Conservation (phyloP, 2,797 vertebrate species). For the Microctenopoma stevenorrisi region DNA sequence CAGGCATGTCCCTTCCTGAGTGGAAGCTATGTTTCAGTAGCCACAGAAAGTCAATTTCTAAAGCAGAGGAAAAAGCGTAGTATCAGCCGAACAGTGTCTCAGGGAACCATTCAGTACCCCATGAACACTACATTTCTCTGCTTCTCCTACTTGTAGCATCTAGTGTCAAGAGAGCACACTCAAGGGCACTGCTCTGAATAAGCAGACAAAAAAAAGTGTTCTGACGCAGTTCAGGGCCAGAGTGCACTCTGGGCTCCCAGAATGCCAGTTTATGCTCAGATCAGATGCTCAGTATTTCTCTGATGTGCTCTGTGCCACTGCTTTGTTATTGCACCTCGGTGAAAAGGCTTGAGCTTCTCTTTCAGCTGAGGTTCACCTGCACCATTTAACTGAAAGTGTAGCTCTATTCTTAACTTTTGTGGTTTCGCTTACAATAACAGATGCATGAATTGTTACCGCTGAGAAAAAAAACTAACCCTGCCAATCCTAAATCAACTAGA, state of each 20-base stretch:
- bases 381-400: not conserved
- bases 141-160: conserved; percentile 6
- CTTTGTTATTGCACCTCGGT: conserved; percentile 22
- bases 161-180: conserved; percentile 8
- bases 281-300: conserved; percentile 28
- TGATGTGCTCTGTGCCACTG: conserved; percentile 9
- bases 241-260: conserved; percentile 13
- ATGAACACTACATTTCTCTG: conserved; percentile 17
- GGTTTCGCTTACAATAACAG: conserved; percentile 7
- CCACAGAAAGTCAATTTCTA: conserved; percentile 11
- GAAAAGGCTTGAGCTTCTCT: conserved; percentile 15
- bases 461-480: not conserved
- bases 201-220: conserved; percentile 16
- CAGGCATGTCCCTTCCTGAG: not conserved
- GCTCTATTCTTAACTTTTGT: not conserved
- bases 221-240: conserved; percentile 22
- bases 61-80: not conserved
- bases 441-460: not conserved
- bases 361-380: conserved; percentile 11
- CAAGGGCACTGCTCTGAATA: conserved; percentile 37
- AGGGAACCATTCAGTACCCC: conserved; percentile 13
- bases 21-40: conserved; percentile 3
- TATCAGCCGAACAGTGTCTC: not conserved
- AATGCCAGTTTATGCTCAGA: conserved; percentile 24
- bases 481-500: not conserved